Base-by-base conservation (phyloP, 2,888 invertebrate species). In the Tipula lateralis region DNA sequence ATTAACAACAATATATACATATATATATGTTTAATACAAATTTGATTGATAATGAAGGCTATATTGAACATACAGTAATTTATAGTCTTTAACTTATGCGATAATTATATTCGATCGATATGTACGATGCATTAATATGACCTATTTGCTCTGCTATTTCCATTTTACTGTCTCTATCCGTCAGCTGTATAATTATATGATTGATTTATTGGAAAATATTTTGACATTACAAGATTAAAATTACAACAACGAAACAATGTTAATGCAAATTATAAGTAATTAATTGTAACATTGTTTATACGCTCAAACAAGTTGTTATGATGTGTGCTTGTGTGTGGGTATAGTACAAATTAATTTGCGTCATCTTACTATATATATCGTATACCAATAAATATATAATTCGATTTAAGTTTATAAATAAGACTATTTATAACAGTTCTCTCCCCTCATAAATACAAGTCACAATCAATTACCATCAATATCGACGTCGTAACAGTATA, bases 31-130 rank as follows among this genome's bases (percentile, higher is more conserved):
- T 24, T 4, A 24, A 2, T 66, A 66, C 24, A 24, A 24, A 24
- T 66, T 66, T 66, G 66, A 66, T 66, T 66, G 66, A 66, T 66
- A 66, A 66, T 66, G 66, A 66, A 66, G 66, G 66, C 24, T 66
- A 66, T 24, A 24, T 4, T 66, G 24, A 9, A 66, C 19, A 66
- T 66, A 24, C 44, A 3, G 3, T 44, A 44, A 44, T 44, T 44
- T 66, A 66, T 19, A 66, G 66, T 66, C 16, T 66, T 66, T 66
- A 24, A 66, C 66, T 66, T n/a, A n/a, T 66, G 66, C 66, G 66
- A 66, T 66, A 66, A 66, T 24, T 66, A 66, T 66, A 24, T 19
- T 66, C 66, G 24, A 50, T 50, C 16, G 44, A 50, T 16, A 16
- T 16, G 19, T 16, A 50, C 44, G 44, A 66, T 66, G 66, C 66